These are phyloP conservation scores for Dendroctonus ponderosae DNA, from an alignment of 1,140 invertebrate genomes.

Conservation along the genomic window DNA sequence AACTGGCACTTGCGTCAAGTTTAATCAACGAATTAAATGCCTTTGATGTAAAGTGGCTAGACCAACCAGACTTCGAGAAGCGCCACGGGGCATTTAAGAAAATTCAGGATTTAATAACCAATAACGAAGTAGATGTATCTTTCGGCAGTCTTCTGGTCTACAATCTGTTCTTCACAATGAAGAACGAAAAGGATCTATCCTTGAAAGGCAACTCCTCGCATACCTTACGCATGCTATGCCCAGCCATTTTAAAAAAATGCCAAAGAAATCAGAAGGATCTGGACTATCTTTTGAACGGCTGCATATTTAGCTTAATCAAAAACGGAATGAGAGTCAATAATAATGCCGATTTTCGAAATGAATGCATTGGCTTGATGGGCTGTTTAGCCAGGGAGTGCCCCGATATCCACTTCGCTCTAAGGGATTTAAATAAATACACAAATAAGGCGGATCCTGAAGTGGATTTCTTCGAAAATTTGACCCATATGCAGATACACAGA, in stretches of 20 bases:
- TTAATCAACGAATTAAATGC: conserved; percentile 76
- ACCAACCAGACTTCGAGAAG: conserved; percentile 87
- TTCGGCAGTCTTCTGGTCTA: conserved; percentile 73
- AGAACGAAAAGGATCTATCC: conserved; percentile 77
- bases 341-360: conserved; percentile 66
- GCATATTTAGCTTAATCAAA: conserved; percentile 67
- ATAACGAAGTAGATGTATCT: conserved; percentile 59
- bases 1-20: conserved; percentile 51
- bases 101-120: conserved; percentile 61
- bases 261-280: conserved; percentile 52
- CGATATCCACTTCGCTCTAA: conserved; percentile 66
- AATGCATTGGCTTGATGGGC: conserved; percentile 75
- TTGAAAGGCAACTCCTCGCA: conserved; percentile 75
- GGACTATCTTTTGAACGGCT: conserved; percentile 70
- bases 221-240: conserved; percentile 67
- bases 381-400: conserved; percentile 70
- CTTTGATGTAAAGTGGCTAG: conserved; percentile 80
- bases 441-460: conserved; percentile 78
- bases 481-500: conserved; percentile 82
- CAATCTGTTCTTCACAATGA: conserved; percentile 79
- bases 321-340: conserved; percentile 63
- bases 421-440: conserved; percentile 70
- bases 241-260: conserved; percentile 58
- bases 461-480: conserved; percentile 93
- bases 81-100: conserved; percentile 71